Conservation (phyloP, 37 sponge, comb jelly and placozoan genomes). For the Geodia barretti region DNA sequence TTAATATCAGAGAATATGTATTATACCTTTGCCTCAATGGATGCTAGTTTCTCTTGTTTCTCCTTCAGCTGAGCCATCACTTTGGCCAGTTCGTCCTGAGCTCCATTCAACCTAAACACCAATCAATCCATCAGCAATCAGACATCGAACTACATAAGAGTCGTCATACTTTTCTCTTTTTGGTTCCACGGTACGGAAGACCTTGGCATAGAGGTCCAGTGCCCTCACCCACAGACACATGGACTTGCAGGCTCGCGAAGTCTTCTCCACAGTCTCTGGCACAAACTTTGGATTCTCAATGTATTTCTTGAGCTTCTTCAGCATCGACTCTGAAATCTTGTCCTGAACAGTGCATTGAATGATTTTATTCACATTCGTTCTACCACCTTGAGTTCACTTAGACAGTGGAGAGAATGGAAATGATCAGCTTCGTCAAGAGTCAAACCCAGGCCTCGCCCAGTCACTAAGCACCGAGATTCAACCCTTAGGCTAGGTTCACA, state of each 20-base stretch:
- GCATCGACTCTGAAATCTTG: slow-evolving; percentile 88
- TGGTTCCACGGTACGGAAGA: slow-evolving; percentile 95
- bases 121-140: too few relatives aligned
- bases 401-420: too few relatives aligned
- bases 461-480: not conserved
- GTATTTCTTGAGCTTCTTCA: slow-evolving; percentile 98
- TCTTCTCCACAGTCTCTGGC: slow-evolving; percentile 93
- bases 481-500: too few relatives aligned
- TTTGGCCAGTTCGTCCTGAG: slow-evolving; percentile 81
- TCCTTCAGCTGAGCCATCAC: slow-evolving; percentile 85
- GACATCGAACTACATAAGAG: too few relatives aligned
- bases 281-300: slow-evolving; percentile 97
- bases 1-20: too few relatives aligned
- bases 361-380: too few relatives aligned
- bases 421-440: too few relatives aligned
- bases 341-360: slow-evolving; percentile 60
- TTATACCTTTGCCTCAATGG: slow-evolving; percentile 87
- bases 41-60: slow-evolving; percentile 85
- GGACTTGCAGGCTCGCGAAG: slow-evolving; percentile 96
- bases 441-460: not conserved
- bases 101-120: slow-evolving; percentile 68
- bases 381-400: too few relatives aligned
- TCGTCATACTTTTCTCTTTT: slow-evolving; percentile 97
- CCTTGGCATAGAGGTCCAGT: slow-evolving; percentile 90
- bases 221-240: slow-evolving; percentile 99